Percentiles rank a stretch among this genome's conserved stretches.
phyloP scores from a whole-genome alignment of 1,140 invertebrate genomes.

The Gryon sp. region DNA sequence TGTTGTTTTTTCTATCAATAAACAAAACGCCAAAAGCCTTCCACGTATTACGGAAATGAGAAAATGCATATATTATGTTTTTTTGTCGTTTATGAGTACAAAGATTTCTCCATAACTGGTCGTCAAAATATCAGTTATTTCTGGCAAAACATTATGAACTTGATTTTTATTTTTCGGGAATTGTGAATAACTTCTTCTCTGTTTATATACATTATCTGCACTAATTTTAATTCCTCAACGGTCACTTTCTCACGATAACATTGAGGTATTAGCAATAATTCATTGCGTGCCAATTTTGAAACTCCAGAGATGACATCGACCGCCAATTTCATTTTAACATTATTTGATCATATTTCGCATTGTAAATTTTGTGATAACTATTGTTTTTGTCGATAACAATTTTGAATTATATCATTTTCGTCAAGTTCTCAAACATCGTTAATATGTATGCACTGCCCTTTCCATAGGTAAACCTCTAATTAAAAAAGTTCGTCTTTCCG shows the following conservation, averaged over 20 bases:
- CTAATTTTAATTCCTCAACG: background rate
- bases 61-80: background rate
- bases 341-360: too few species aligned
- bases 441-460: constrained; percentile 1
- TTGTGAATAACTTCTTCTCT: background rate
- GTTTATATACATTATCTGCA: background rate
- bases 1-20: constrained; percentile 2
- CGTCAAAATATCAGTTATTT: background rate
- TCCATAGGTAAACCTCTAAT: background rate
- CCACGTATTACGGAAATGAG: constrained; percentile 2
- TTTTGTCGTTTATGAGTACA: background rate
- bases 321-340: background rate
- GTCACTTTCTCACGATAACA: background rate
- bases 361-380: background rate
- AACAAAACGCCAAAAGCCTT: constrained; percentile 12
- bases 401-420: background rate
- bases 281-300: constrained; percentile 1
- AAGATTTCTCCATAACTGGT: constrained; percentile 5
- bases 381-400: background rate
- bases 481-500: background rate
- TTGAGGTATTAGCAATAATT: background rate
- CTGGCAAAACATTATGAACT: background rate
- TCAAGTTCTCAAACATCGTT: background rate
- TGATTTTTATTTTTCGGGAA: background rate
- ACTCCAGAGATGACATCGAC: background rate